Conservation (phyloP, 2,113 vertebrate species). For the Dasyornis broadbenti region DNA sequence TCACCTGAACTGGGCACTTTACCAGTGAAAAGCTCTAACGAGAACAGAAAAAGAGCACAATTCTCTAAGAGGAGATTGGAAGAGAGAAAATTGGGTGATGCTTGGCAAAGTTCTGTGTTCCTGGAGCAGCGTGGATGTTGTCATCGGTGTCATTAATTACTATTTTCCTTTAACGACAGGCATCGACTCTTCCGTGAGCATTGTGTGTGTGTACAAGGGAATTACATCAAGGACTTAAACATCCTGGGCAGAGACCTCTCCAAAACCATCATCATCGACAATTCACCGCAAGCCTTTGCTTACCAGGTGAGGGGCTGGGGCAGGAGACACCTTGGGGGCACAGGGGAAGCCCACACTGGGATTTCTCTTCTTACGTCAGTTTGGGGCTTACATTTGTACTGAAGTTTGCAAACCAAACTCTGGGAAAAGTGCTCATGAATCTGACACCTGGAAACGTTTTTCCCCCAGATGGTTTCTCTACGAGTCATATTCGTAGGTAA, state of each 20-base stretch:
- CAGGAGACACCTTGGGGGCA: neutral
- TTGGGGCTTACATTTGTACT: rapidly evolving
- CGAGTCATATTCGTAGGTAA: neutral
- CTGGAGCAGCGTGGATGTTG: neutral
- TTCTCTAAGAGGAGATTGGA: neutral
- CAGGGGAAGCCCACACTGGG: neutral
- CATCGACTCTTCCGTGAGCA: slow-evolving; percentile 98
- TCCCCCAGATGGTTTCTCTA: neutral
- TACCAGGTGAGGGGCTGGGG: slow-evolving; percentile 84
- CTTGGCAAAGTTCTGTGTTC: neutral
- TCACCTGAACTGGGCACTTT: neutral
- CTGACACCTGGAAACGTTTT: neutral
- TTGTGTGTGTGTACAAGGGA: slow-evolving; percentile 98
- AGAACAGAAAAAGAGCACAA: neutral
- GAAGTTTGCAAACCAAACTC: neutral
- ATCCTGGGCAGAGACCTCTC: slow-evolving; percentile 98
- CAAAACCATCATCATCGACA: slow-evolving; percentile 99
- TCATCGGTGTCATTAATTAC: neutral
- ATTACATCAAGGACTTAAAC: slow-evolving; percentile 99
- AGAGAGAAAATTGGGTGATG: neutral
- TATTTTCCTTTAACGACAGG: slow-evolving; percentile 62
- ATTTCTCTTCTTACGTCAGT: rapidly evolving
- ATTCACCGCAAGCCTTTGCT: slow-evolving; percentile 99
- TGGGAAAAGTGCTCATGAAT: neutral
- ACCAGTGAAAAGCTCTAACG: neutral